Evolutionary conservation across 2,113 vertebrate species (phyloP).

Genomic region (Tursiops truncatus): DNA sequence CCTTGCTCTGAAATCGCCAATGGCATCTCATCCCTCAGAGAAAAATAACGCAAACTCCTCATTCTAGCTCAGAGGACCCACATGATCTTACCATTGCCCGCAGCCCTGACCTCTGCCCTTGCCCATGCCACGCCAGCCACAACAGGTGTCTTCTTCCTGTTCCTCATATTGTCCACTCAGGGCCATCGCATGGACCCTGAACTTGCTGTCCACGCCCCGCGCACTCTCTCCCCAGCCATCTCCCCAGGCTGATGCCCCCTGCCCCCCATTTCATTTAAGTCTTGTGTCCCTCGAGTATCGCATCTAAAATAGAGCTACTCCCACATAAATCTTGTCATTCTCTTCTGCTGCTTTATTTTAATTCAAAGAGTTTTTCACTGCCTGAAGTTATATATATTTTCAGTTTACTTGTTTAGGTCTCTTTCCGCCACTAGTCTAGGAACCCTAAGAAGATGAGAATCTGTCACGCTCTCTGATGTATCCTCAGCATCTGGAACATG

Average conservation of each 20-base stretch:
- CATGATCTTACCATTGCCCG: rapidly evolving
- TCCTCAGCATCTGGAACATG: background rate
- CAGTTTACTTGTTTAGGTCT: background rate
- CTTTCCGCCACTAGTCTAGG: background rate
- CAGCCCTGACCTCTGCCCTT: background rate
- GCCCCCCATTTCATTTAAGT: background rate
- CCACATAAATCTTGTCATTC: background rate
- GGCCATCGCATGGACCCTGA: rapidly evolving
- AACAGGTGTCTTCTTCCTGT: background rate
- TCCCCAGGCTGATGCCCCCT: rapidly evolving
- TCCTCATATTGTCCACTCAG: background rate
- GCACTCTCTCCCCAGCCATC: no score
- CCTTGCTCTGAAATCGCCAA: background rate
- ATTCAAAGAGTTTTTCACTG: background rate
- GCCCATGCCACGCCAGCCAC: background rate
- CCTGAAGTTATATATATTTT: background rate
- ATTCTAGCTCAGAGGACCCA: background rate
- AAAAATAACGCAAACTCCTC: background rate
- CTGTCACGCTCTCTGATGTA: background rate
- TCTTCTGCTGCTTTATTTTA: background rate
- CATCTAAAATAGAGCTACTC: background rate
- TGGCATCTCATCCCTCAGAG: background rate
- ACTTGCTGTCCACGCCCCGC: rapidly evolving
- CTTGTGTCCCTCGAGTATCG: background rate
- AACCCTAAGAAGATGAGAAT: background rate